phyloP scores from a whole-genome alignment of 2,888 invertebrate species.

The Luperina nickerlii region DNA sequence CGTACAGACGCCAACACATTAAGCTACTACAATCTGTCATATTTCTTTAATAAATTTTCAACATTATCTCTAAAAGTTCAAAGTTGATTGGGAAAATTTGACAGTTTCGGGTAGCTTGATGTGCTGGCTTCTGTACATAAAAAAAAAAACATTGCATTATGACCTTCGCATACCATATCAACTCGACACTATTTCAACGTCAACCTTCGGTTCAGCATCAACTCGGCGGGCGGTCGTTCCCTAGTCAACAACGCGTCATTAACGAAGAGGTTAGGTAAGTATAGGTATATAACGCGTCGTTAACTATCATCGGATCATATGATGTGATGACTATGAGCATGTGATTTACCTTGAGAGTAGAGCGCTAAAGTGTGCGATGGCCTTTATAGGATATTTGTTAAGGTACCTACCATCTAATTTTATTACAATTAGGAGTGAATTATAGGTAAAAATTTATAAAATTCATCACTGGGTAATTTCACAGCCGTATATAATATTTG shows the following conservation, averaged over 20 bases:
- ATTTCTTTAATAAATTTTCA: too few species aligned
- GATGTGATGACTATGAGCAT: too few species aligned
- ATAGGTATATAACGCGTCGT: neutral
- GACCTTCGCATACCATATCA: neutral
- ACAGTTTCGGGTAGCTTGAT: too few species aligned
- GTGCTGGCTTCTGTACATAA: too few species aligned
- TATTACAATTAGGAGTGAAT: constrained; percentile 41
- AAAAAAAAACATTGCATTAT: neutral
- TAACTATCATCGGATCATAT: neutral
- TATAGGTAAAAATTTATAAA: constrained; percentile 70
- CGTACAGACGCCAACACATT: neutral
- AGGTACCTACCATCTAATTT: constrained; percentile 17
- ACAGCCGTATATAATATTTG: constrained; percentile 81
- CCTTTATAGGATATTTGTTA: neutral
- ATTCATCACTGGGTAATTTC: constrained; percentile 79
- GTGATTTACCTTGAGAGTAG: neutral
- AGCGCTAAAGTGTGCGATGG: neutral
- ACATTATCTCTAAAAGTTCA: too few species aligned
- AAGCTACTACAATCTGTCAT: too few species aligned
- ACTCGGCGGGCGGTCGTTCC: too few species aligned
- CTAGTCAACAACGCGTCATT: neutral
- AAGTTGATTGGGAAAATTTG: too few species aligned
- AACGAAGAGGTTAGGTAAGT: neutral
- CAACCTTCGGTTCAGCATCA: neutral
- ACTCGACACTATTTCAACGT: neutral